Percentiles rank a stretch among this genome's conserved stretches.
Conservation (phyloP, 2,113 vertebrate species). For the Osmerus mordax region DNA sequence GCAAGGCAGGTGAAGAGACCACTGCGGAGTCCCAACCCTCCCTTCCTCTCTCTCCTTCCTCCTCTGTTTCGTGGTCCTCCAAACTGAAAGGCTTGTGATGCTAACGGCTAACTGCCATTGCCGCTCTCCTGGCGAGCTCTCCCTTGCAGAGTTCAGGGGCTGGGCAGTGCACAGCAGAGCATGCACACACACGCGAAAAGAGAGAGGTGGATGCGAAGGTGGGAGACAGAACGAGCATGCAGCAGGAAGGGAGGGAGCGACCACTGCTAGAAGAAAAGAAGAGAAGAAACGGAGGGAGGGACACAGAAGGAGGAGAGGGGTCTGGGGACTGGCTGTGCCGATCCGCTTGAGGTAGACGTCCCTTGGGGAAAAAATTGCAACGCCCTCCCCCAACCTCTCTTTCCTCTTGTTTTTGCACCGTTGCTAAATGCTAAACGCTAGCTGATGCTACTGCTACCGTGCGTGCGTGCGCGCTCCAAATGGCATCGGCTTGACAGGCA, state of each 20-base stretch:
- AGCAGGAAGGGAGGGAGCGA: slow-evolving; percentile 7
- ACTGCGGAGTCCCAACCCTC: too few relatives aligned
- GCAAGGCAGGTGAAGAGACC: too few relatives aligned
- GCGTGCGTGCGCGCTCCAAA: slow-evolving; percentile 65
- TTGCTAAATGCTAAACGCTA: slow-evolving; percentile 48
- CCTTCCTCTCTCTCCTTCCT: neutral
- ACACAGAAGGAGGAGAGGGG: slow-evolving; percentile 18
- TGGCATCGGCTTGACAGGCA: slow-evolving; percentile 68
- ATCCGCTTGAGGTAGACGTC: slow-evolving; percentile 32
- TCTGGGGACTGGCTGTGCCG: slow-evolving; percentile 1
- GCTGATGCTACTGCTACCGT: slow-evolving; percentile 57
- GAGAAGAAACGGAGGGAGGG: slow-evolving; percentile 12
- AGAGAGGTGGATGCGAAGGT: slow-evolving; percentile 14
- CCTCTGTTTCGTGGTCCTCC: neutral
- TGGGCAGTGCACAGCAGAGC: slow-evolving; percentile 38
- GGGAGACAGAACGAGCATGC: slow-evolving; percentile 31
- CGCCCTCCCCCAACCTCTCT: slow-evolving; percentile 8
- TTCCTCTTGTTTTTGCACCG: slow-evolving; percentile 21
- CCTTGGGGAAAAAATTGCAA: slow-evolving; percentile 13
- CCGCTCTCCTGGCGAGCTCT: neutral
- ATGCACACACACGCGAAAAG: slow-evolving; percentile 26
- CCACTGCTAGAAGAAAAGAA: slow-evolving; percentile 5
- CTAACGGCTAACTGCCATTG: slow-evolving; percentile 50
- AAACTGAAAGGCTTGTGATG: slow-evolving; percentile 48
- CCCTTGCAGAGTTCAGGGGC: neutral